These are phyloP conservation scores for Seira sanloemensis DNA, from an alignment of 2,888 invertebrate genomes.

Conservation along the genomic window DNA sequence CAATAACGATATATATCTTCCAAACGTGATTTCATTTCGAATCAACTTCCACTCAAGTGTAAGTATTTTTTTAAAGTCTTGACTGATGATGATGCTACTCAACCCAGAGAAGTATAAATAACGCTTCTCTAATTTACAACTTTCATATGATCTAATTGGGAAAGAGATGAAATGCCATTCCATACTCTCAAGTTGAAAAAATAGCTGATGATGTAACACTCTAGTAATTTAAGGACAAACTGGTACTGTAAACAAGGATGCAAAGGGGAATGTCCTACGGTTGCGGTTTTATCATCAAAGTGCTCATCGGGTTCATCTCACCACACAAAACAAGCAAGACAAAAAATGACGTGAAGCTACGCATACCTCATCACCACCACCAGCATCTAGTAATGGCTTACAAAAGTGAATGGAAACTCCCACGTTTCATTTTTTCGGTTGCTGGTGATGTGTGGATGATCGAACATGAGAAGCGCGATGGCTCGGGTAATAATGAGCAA, in stretches of 20 bases:
- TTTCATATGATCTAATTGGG: not conserved
- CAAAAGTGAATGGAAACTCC: conserved; percentile 59
- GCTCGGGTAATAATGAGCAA: conserved; percentile 51
- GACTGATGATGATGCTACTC: not conserved
- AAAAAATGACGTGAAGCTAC: not conserved
- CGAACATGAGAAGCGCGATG: conserved; percentile 20
- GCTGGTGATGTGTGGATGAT: conserved; percentile 27
- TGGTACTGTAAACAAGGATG: conserved; percentile 20
- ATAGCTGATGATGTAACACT: conserved; percentile 48
- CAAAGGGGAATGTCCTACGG: conserved; percentile 54
- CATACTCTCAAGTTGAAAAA: not conserved
- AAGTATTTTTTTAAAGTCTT: not conserved
- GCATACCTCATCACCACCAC: not conserved
- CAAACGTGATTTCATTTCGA: not conserved
- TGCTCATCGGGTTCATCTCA: conserved; percentile 18
- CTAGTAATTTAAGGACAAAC: conserved; percentile 3
- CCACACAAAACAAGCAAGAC: not conserved
- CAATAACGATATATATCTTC: not conserved
- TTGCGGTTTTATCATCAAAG: conserved; percentile 27
- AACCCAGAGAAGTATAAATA: too few relatives aligned
- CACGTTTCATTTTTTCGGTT: conserved; percentile 37
- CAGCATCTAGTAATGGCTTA: conserved; percentile 2
- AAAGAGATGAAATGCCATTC: not conserved
- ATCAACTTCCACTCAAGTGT: not conserved
- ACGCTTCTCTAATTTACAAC: conserved; percentile 7